Base-by-base conservation (phyloP, 2,888 invertebrate genomes). In the Himalopsyche kuldschensis region DNA sequence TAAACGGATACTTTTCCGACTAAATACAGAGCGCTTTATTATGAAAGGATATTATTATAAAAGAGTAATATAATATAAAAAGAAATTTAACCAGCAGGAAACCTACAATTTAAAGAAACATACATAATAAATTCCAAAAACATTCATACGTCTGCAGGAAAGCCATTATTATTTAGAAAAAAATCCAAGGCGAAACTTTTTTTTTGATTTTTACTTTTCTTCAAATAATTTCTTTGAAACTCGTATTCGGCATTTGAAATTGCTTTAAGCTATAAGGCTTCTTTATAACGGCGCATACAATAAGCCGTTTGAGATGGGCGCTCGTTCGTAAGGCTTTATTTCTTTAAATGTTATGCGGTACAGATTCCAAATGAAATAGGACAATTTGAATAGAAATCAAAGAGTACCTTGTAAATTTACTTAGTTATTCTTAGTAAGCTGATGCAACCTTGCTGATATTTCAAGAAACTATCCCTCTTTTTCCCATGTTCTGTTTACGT, bases 201-300 rank as follows among this genome's bases (percentile, higher is more conserved):
- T 8, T 55, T 55, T 55, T 55, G 20, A 55, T 55, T 55, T 55
- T 55, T 55, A 55, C 55, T 55, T 20, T 55, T 8, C 55, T 55
- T 55, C 55, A 55, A 55, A 55, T 55, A 55, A 41, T 78, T 78
- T 78, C 78, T 78, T 41, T 78, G 78, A 78, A 78, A 35, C 32
- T 78, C 41, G 15, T 20, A 35, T 78, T 35, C 78, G 41, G 30
- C 75, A n/a, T 75, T 75, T 75, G 41, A 78, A 69, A 80, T 80
- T 80, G 80, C 63, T 80, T 80, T 80, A 48, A 69, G 63, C 69
- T 80, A 27, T 80, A 80, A 80, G 80, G 69, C 24, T 80, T 80
- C 80, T 30, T 31, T 32, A 35, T 30, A 55, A 27, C 80, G 41
- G 48, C 31, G n/a, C 31, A 31, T 31, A 63, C 32, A 80, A 32